Evolutionary conservation across 2,888 invertebrate species (phyloP).

Genomic region (Scaptomyza tumidula): DNA sequence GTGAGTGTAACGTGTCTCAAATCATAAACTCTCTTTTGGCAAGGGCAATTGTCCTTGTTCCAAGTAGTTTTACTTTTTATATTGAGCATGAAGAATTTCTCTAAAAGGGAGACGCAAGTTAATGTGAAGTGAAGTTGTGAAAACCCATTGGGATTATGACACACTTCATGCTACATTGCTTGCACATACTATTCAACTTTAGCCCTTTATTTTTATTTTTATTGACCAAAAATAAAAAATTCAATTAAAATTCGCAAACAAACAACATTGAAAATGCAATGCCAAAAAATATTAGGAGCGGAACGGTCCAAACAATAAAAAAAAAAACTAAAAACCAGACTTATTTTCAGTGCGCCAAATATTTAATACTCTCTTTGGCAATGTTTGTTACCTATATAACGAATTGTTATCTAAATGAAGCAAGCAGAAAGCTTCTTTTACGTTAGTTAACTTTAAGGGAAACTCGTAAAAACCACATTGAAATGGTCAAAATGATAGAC

Average conservation of each 20-base stretch:
- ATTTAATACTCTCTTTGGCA: slow-evolving; percentile 3
- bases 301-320: slow-evolving; percentile 56
- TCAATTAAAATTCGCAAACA: slow-evolving; percentile 73
- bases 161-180: slow-evolving; percentile 62
- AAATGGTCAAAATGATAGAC: neutral
- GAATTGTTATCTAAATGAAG: neutral
- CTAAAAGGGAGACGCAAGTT: neutral
- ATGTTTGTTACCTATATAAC: neutral
- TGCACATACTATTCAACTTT: slow-evolving; percentile 68
- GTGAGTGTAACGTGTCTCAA: slow-evolving; percentile 25
- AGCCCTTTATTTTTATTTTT: no score
- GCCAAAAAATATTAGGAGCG: slow-evolving; percentile 68
- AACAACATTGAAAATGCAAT: slow-evolving; percentile 42
- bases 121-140: slow-evolving; percentile 2
- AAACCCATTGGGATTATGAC: slow-evolving; percentile 57
- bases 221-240: slow-evolving; percentile 72
- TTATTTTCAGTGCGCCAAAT: neutral
- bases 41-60: slow-evolving; percentile 7
- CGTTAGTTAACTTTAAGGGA: neutral
- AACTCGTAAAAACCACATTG: neutral
- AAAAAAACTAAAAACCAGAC: slow-evolving; percentile 19
- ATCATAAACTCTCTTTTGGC: slow-evolving; percentile 34
- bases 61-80: slow-evolving; percentile 1
- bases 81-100: neutral
- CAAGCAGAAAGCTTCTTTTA: neutral